phyloP scores from a whole-genome alignment of 1,140 invertebrate genomes.

The Diorhabda carinulata region DNA sequence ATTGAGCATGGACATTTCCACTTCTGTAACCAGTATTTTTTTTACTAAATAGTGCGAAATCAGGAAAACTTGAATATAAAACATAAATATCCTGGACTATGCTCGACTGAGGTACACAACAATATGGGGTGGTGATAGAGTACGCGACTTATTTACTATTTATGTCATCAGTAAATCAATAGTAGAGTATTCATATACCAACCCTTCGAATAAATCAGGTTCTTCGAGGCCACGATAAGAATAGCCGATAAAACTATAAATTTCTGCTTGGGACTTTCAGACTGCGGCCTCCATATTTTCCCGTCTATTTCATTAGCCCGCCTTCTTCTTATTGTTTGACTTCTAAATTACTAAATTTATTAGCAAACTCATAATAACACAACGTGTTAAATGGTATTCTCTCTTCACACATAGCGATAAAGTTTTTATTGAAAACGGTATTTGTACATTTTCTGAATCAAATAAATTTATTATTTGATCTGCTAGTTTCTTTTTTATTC shows the following conservation, averaged over 20 bases:
- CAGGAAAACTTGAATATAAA: no score
- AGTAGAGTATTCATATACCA: background rate
- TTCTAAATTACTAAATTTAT: background rate
- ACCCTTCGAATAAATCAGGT: background rate
- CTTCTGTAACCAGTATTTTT: no score
- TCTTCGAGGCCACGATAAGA: constrained; percentile 1
- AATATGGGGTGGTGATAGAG: constrained; percentile 2
- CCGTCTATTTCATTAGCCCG: background rate
- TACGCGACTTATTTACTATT: background rate
- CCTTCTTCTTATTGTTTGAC: background rate
- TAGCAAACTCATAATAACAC: background rate
- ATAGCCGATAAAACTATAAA: constrained; percentile 2
- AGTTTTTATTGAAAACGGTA: no score
- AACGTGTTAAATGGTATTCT: no score
- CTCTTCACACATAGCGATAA: no score
- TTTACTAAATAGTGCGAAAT: no score
- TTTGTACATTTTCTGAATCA: no score
- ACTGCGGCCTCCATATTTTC: background rate
- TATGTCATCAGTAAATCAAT: constrained; percentile 2
- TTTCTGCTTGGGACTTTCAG: background rate
- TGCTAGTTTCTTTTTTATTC: no score
- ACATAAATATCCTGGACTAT: no score
- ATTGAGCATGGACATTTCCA: no score
- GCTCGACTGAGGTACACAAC: background rate
- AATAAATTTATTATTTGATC: no score